Evolutionary conservation across 1,140 invertebrate species (phyloP).

Genomic region (Penaeus japonicus): DNA sequence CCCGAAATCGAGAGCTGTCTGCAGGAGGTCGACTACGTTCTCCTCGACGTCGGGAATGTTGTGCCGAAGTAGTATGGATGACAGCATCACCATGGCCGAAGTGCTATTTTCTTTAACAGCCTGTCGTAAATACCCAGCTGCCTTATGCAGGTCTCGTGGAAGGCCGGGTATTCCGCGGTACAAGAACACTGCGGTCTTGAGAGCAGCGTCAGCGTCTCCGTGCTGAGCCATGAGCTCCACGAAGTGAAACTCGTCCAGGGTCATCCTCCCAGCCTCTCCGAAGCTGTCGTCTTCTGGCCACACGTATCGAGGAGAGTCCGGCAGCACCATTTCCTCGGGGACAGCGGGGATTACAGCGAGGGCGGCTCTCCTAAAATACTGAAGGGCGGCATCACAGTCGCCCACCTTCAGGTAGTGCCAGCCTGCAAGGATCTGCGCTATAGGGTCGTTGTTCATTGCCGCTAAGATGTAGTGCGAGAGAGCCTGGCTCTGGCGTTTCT

Average conservation of each 20-base stretch:
- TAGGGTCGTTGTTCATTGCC: constrained; percentile 13
- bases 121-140: background rate
- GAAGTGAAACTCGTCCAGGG: constrained; percentile 22
- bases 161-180: background rate
- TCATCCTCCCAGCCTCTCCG: background rate
- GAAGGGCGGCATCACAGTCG: constrained; percentile 20
- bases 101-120: constrained; percentile 13
- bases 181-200: background rate
- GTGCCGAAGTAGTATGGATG: background rate
- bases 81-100: constrained; percentile 14
- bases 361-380: constrained; percentile 10
- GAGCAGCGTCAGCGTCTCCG: constrained; percentile 16
- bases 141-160: background rate
- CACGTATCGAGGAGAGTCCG: background rate
- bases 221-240: background rate
- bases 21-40: background rate
- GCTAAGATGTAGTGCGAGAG: constrained; percentile 20
- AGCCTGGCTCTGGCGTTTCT: constrained; percentile 3
- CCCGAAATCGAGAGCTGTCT: background rate
- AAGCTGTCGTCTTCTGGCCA: constrained; percentile 10
- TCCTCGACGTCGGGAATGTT: background rate
- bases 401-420: constrained; percentile 1
- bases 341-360: background rate
- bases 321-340: background rate
- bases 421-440: constrained; percentile 6